These are phyloP conservation scores for Pterostichus niger DNA, from an alignment of 2,888 invertebrate genomes.

Conservation along the genomic window DNA sequence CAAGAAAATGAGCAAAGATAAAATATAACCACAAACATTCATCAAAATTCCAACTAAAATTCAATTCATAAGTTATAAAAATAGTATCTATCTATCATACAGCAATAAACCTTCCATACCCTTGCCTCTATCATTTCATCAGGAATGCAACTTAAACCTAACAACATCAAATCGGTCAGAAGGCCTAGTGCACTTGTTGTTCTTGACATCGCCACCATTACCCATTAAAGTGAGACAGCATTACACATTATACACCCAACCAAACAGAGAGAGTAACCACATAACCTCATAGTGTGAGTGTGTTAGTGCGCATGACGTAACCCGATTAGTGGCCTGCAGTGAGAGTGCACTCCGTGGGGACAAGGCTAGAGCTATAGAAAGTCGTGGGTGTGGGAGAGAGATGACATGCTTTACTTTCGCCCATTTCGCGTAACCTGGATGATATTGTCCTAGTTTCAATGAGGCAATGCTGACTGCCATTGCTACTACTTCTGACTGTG, in stretches of 20 bases:
- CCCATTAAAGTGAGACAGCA: slow-evolving; percentile 22
- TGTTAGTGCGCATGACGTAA: slow-evolving; percentile 43
- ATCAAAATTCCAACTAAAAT: no score
- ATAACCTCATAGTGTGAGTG: slow-evolving; percentile 2
- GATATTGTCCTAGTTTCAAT: slow-evolving; percentile 68
- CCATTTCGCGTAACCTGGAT: slow-evolving; percentile 69
- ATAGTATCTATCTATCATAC: no score
- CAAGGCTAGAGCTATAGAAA: neutral
- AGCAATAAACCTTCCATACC: no score
- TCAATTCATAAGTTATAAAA: no score
- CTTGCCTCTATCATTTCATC: no score
- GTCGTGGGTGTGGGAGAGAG: slow-evolving; percentile 10
- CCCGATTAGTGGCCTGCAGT: slow-evolving; percentile 40
- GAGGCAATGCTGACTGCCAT: slow-evolving; percentile 34
- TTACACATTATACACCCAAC: neutral
- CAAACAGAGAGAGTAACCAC: neutral
- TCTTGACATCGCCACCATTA: slow-evolving; percentile 24
- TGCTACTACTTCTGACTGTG: neutral
- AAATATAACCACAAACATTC: no score
- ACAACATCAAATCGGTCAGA: slow-evolving; percentile 16
- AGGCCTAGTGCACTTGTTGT: slow-evolving; percentile 33
- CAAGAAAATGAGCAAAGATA: no score
- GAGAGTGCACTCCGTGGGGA: slow-evolving; percentile 32
- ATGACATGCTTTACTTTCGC: slow-evolving; percentile 67
- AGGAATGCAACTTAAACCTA: no score